Base-by-base conservation (phyloP, 2,888 invertebrate genomes). In the Polylopha cassiicola region DNA sequence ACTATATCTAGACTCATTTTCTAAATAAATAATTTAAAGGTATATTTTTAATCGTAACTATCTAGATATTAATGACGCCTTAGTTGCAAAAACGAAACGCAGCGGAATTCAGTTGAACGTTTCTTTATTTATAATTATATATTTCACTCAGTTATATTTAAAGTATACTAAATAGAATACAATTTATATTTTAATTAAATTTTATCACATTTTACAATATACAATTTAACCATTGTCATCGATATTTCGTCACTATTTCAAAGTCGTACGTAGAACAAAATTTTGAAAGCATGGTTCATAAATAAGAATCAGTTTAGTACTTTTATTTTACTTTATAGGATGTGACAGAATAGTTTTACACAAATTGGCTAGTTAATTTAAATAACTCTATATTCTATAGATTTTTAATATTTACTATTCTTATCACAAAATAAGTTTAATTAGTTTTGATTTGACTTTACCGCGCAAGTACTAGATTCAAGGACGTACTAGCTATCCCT, bases 391-490 rank as follows among this genome's bases (percentile, higher is more conserved):
- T 2, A 16, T 21, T 18, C 14, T 22, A 21, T 13, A 17, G 28
- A 39, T 34, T 17, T 9, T 17, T 31, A 22, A 18, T 11, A 4
- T 15, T 42, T 16, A 14, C 8, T 10, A 13, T 30, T 20, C 22
- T 11, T 22, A 6, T 20, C 10, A 27, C 37, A 37, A 11, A 22
- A 29, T 43, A 26, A 23, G 9, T 20, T 36, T 37, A 50, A 39
- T 41, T 50, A 45, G 44, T 58, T 51, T 57, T 55, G 48, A 59
- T 79, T 82, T 78, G 79, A 78, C 75, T 82, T 84, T 82, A 77
- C 81, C 84, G 84, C 84, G 79, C 77, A 75, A 74, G 73, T 76
- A 71, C 62, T 59, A 53, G 50, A 54, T 58, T 72, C 75, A 76
- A 74, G 73, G 75, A 59, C 75, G 52, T 58, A 44, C 50, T 56